phyloP scores from a whole-genome alignment of 2,888 invertebrate species.

The Drosophila pseudotalamancana region DNA sequence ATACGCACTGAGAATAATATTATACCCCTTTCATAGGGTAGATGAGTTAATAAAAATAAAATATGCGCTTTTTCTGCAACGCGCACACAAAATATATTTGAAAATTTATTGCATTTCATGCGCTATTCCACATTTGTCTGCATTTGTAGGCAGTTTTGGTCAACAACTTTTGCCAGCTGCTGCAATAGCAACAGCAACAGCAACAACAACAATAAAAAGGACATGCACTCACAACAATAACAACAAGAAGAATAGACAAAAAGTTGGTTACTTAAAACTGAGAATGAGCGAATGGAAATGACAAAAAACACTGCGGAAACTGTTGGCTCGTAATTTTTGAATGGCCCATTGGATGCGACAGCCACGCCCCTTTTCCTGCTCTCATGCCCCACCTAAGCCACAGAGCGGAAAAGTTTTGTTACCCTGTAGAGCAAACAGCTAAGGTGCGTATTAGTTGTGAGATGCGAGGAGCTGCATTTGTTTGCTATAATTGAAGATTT shows the following conservation, averaged over 20 bases:
- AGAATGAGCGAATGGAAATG: slow-evolving; percentile 78
- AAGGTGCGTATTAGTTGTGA: background rate
- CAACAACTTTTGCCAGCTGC: slow-evolving; percentile 66
- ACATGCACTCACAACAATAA: slow-evolving; percentile 13
- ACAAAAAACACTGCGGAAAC: slow-evolving; percentile 76
- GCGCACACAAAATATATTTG: slow-evolving; percentile 68
- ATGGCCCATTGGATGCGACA: slow-evolving; percentile 72
- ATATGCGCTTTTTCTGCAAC: slow-evolving; percentile 19
- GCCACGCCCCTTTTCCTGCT: slow-evolving; percentile 17
- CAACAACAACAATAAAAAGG: slow-evolving; percentile 26
- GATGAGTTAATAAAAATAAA: slow-evolving; percentile 4
- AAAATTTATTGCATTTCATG: slow-evolving; percentile 78
- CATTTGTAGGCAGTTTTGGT: slow-evolving; percentile 74
- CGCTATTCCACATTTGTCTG: slow-evolving; percentile 71
- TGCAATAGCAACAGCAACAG: slow-evolving; percentile 30
- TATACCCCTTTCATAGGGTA: slow-evolving; percentile 5
- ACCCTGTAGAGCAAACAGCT: slow-evolving; percentile 8
- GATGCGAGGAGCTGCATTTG: background rate
- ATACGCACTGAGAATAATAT: background rate
- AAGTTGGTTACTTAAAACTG: slow-evolving; percentile 77
- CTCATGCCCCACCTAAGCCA: slow-evolving; percentile 12
- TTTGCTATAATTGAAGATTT: background rate
- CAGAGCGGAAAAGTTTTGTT: slow-evolving; percentile 50
- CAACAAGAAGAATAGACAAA: slow-evolving; percentile 35
- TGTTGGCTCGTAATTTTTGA: slow-evolving; percentile 76